Percentiles rank a stretch among this genome's conserved stretches.
Conservation (phyloP, 2,113 vertebrate genomes). For the Tiliqua scincoides region DNA sequence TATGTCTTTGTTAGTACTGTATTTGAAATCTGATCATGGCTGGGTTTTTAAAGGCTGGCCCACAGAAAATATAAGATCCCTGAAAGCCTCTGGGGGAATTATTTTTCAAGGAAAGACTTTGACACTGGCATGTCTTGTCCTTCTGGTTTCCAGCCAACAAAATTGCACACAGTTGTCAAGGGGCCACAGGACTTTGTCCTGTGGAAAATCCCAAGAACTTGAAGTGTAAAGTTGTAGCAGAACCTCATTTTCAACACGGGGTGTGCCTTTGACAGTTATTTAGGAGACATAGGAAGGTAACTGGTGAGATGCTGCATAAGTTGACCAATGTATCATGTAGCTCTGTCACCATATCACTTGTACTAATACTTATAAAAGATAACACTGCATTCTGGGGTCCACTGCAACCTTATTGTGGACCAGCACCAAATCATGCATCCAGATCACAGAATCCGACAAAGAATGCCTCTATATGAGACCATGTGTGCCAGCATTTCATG, state of each 20-base stretch:
- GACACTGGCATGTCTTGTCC: neutral
- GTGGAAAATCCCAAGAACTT: neutral
- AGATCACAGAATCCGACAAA: no score
- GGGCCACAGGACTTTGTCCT: neutral
- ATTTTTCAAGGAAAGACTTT: neutral
- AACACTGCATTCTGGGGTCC: neutral
- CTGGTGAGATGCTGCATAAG: neutral
- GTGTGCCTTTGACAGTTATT: neutral
- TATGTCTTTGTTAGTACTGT: neutral
- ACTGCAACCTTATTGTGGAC: neutral
- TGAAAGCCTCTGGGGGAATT: neutral
- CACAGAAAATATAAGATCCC: constrained; percentile 7
- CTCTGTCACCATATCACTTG: neutral
- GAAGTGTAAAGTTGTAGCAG: neutral
- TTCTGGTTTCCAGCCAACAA: neutral
- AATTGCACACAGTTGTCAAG: neutral
- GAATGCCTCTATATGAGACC: no score
- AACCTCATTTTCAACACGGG: neutral
- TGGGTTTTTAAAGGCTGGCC: neutral
- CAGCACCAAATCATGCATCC: neutral
- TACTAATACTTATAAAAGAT: no score
- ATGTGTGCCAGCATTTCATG: no score
- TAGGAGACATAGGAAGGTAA: neutral
- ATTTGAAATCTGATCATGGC: constrained; percentile 11
- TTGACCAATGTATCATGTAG: neutral